A percentile compares a stretch with the other conserved stretches of the same genome.
These are phyloP conservation scores for Callipepla californica DNA, from an alignment of 2,113 vertebrate species.

Conservation along the genomic window DNA sequence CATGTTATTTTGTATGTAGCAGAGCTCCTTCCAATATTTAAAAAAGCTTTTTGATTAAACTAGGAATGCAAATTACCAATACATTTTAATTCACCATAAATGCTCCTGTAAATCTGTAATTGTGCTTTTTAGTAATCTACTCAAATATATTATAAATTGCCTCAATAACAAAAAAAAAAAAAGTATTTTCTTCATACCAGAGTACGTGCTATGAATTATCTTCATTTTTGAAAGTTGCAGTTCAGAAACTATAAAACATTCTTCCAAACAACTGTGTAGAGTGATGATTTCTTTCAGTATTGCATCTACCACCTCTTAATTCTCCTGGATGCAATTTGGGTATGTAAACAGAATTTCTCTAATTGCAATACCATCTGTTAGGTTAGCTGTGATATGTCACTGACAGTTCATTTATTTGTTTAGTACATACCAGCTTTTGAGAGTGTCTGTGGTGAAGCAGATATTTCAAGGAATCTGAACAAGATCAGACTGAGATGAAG, in stretches of 20 bases:
- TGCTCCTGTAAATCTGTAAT: neutral
- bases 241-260: neutral
- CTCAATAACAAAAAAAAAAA: neutral
- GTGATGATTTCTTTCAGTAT: neutral
- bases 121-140: neutral
- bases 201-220: neutral
- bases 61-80: neutral
- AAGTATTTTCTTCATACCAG: neutral
- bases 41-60: neutral
- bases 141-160: neutral
- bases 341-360: neutral
- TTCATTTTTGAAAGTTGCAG: neutral
- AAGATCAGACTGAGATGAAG: neutral
- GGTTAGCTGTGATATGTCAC: neutral
- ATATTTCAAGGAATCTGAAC: neutral
- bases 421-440: neutral
- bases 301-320: neutral
- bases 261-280: neutral
- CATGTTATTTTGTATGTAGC: neutral
- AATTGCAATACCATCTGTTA: neutral
- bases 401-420: neutral
- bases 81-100: neutral
- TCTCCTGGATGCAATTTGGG: neutral
- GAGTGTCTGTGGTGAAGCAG: neutral
- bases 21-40: conserved; percentile 7